Evolutionary conservation across 2,797 vertebrate genomes (phyloP).

Genomic region (Gouania willdenowi): DNA sequence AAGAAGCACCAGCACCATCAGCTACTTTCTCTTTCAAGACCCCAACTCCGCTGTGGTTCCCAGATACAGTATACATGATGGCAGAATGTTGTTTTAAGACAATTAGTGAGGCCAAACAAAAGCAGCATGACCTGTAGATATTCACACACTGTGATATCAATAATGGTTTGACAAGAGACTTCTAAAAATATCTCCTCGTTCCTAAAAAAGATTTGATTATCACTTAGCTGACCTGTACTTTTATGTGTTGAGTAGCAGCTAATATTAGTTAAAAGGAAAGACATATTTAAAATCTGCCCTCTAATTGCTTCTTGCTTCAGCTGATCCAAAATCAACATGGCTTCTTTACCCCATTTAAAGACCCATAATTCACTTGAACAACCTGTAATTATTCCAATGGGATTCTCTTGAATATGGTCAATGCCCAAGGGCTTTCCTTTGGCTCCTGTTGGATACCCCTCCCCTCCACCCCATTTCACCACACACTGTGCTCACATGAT

Average conservation of each 20-base stretch:
- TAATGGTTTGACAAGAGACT: slow-evolving; percentile 25
- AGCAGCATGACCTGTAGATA: slow-evolving; percentile 18
- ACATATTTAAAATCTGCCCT: slow-evolving; percentile 23
- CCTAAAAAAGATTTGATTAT: too few relatives aligned
- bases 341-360: slow-evolving; percentile 40
- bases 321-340: slow-evolving; percentile 49
- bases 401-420: slow-evolving; percentile 46
- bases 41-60: slow-evolving; percentile 20
- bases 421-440: slow-evolving; percentile 36
- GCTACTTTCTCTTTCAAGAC: slow-evolving; percentile 20
- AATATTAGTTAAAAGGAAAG: slow-evolving; percentile 7
- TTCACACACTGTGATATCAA: slow-evolving; percentile 11
- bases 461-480: slow-evolving; percentile 11
- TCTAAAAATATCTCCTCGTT: neutral
- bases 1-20: slow-evolving; percentile 27
- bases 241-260: neutral
- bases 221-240: neutral
- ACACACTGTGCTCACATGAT: slow-evolving; percentile 58
- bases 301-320: slow-evolving; percentile 36
- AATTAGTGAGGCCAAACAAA: slow-evolving; percentile 41
- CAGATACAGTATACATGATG: too few relatives aligned
- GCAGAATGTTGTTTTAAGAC: slow-evolving; percentile 51
- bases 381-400: slow-evolving; percentile 60
- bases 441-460: slow-evolving; percentile 26
- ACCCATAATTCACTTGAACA: slow-evolving; percentile 54